Evolutionary conservation across 2,888 invertebrate genomes (phyloP).

Genomic region (Eledona agricola): DNA sequence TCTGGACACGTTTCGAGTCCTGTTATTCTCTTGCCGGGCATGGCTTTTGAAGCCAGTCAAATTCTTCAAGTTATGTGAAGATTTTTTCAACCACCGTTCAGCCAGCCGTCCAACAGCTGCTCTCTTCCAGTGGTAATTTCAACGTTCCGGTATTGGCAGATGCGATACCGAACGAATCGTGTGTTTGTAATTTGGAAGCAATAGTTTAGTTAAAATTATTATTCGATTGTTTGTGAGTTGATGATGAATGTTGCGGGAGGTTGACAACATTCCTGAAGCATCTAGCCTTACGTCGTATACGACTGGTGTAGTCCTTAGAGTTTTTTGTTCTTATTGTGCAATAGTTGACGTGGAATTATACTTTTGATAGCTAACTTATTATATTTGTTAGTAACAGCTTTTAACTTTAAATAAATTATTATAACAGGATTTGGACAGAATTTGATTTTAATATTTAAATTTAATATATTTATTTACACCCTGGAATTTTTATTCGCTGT

Average conservation of each 20-base stretch:
- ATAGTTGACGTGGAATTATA: slow-evolving; percentile 55
- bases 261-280: slow-evolving; percentile 50
- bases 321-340: slow-evolving; percentile 57
- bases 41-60: slow-evolving; percentile 92
- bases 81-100: slow-evolving; percentile 37
- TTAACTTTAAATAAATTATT: slow-evolving; percentile 58
- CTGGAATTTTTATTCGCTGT: slow-evolving; percentile 1
- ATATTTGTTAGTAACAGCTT: slow-evolving; percentile 57
- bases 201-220: slow-evolving; percentile 45
- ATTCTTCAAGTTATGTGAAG: slow-evolving; percentile 78
- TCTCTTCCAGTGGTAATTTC: slow-evolving; percentile 25
- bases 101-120: slow-evolving; percentile 34
- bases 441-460: slow-evolving; percentile 56
- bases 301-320: slow-evolving; percentile 56
- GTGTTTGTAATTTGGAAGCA: slow-evolving; percentile 47
- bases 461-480: too few relatives aligned
- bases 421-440: slow-evolving; percentile 57
- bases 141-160: slow-evolving; percentile 23
- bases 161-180: slow-evolving; percentile 19
- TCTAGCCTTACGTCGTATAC: slow-evolving; percentile 61
- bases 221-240: slow-evolving; percentile 40
- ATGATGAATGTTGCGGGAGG: slow-evolving; percentile 37
- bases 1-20: slow-evolving; percentile 90
- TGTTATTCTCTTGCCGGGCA: slow-evolving; percentile 86
- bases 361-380: slow-evolving; percentile 57